Evolutionary conservation across 2,888 invertebrate genomes (phyloP).

Genomic region (Argynnis bischoffii): DNA sequence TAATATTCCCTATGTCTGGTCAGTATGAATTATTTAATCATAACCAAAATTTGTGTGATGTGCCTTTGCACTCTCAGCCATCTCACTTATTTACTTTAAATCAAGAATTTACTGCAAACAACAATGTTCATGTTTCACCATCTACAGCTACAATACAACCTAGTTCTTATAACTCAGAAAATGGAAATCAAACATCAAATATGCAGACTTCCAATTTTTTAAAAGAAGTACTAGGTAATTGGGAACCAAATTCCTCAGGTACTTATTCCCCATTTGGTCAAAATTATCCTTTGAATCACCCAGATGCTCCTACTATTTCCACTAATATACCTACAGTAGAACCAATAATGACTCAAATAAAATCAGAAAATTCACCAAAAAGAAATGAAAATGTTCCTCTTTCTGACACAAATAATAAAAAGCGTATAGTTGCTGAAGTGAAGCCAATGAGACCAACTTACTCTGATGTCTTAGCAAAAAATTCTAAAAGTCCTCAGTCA

Average conservation of each 20-base stretch:
- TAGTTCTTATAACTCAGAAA: constrained; percentile 55
- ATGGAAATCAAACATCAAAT: constrained; percentile 53
- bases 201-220: constrained; percentile 81
- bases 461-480: constrained; percentile 91
- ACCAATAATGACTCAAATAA: constrained; percentile 53
- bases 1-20: constrained; percentile 72
- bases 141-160: constrained; percentile 51
- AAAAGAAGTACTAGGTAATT: constrained; percentile 87
- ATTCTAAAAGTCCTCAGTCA: constrained; percentile 73
- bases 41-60: constrained; percentile 64
- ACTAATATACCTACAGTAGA: constrained; percentile 58
- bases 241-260: constrained; percentile 87
- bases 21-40: constrained; percentile 76
- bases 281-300: constrained; percentile 79
- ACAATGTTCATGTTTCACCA: constrained; percentile 54
- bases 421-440: constrained; percentile 91
- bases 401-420: constrained; percentile 82
- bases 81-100: constrained; percentile 65
- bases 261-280: constrained; percentile 89
- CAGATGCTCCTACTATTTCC: constrained; percentile 65
- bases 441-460: constrained; percentile 94
- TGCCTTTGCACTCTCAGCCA: constrained; percentile 62
- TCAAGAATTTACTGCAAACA: constrained; percentile 65
- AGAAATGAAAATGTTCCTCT: constrained; percentile 72
- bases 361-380: constrained; percentile 67